These are phyloP conservation scores for Amphipyra berbera DNA, from an alignment of 2,888 invertebrate species.

Conservation along the genomic window DNA sequence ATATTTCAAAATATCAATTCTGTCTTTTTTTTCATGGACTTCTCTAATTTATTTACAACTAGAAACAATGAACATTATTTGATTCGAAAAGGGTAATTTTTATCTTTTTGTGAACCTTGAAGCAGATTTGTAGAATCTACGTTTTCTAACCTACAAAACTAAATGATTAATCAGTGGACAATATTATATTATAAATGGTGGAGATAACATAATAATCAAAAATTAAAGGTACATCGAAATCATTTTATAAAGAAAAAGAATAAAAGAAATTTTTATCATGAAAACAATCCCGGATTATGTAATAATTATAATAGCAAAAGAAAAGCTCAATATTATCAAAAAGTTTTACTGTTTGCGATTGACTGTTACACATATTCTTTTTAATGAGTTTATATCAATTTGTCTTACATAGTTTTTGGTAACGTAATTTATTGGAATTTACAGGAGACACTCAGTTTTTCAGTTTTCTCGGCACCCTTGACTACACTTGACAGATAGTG, in stretches of 20 bases:
- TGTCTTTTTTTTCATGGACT: too few relatives aligned
- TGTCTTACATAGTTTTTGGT: constrained; percentile 40
- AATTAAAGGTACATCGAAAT: not conserved
- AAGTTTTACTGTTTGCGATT: not conserved
- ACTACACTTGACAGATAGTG: constrained; percentile 54
- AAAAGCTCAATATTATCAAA: constrained; percentile 8
- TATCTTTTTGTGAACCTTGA: not conserved
- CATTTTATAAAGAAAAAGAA: not conserved
- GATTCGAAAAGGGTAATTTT: not conserved
- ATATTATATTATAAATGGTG: not conserved
- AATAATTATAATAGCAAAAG: constrained; percentile 60
- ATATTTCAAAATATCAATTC: too few relatives aligned
- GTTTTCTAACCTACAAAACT: constrained; percentile 53
- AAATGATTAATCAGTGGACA: not conserved
- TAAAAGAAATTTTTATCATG: constrained; percentile 21
- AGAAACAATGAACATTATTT: constrained; percentile 1
- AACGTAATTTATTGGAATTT: constrained; percentile 30
- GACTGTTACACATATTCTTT: not conserved
- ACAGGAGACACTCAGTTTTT: constrained; percentile 21
- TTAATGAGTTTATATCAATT: constrained; percentile 1
- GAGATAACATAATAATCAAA: not conserved
- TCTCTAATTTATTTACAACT: too few relatives aligned
- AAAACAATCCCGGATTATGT: constrained; percentile 73
- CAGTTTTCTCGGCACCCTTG: constrained; percentile 47
- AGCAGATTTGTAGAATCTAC: not conserved